A percentile compares a stretch with the other conserved stretches of the same genome.
Evolutionary conservation across 2,888 invertebrate genomes (phyloP).

Genomic region (Rhaphigaster nebulosa): DNA sequence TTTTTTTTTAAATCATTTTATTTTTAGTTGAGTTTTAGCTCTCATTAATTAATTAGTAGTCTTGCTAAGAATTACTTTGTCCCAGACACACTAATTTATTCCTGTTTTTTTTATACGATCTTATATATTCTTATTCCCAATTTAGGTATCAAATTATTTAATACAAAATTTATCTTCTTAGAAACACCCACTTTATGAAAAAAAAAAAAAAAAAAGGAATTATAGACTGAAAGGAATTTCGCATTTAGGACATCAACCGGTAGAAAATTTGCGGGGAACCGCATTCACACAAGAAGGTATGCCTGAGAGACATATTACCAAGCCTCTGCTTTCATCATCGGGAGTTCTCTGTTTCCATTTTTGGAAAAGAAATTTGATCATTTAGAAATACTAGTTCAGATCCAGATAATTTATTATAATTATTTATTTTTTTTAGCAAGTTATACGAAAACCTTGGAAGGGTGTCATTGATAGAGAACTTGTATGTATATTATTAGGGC

Average conservation of each 20-base stretch:
- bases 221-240: background rate
- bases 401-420: background rate
- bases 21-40: too few relatives aligned
- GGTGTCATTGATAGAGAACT: background rate
- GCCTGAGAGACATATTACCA: slow-evolving; percentile 8
- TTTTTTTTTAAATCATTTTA: too few relatives aligned
- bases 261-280: slow-evolving; percentile 26
- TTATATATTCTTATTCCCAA: too few relatives aligned
- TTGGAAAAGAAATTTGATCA: background rate
- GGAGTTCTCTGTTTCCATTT: background rate
- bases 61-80: too few relatives aligned
- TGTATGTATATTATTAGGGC: background rate
- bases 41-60: too few relatives aligned
- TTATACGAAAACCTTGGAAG: background rate
- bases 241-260: background rate
- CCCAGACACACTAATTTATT: too few relatives aligned
- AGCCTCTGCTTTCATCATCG: background rate
- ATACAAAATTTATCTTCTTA: background rate
- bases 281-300: background rate
- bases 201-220: background rate
- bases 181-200: too few relatives aligned
- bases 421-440: background rate
- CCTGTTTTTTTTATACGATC: too few relatives aligned
- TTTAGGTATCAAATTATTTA: background rate
- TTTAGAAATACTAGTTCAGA: background rate